Base-by-base conservation (phyloP, 2,888 invertebrate species). In the Venustoraphidia nigricollis region DNA sequence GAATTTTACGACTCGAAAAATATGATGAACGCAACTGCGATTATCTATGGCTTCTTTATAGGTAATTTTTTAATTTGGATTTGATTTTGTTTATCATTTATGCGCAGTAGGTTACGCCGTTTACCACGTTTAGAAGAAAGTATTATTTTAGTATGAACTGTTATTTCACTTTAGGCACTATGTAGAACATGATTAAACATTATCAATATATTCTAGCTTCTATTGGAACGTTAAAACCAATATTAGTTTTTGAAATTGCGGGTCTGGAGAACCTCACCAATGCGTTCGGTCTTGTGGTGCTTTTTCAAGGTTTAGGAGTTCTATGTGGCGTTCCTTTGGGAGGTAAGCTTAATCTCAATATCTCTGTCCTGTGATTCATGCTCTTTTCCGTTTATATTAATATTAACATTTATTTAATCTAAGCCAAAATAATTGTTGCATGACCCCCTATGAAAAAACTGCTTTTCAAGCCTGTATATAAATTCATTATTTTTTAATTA, bases 281-380 rank as follows among this genome's bases (percentile, higher is more conserved):
- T 66, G 90, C 92, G 45, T 95, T 91, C 65, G 95, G 95, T 9
- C 72, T 96, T 50, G 75, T 90, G 52, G 77, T 94, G 58, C 73
- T 96, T 55, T 93, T 94, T 68, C 93, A 94, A 74, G 94, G 95
- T 14, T 64, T 90, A 46, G 92, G 92, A 2, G 89, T 90, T n/a
- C 72, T 89, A 17, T 68, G 92, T 36, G 93, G 93, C 50, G 60
- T 69, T 13, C 66, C 67, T 3, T 10, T 67, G n/a, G 67, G 64
- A 14, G 67, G 66, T 3, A 2, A 45, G 8, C 1, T 36, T 34
- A 44, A 14, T 13, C n/a, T 42, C 8, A 17, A 42, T n/a, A 27
- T 42, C 27, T 17, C 10, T 38, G 9, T 11, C n/a, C n/a, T n/a
- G n/a, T n/a, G n/a, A n/a, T n/a, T n/a, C n/a, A n/a, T n/a, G n/a